Conservation (phyloP, 2,113 vertebrate species). For the Trachemys scripta region DNA sequence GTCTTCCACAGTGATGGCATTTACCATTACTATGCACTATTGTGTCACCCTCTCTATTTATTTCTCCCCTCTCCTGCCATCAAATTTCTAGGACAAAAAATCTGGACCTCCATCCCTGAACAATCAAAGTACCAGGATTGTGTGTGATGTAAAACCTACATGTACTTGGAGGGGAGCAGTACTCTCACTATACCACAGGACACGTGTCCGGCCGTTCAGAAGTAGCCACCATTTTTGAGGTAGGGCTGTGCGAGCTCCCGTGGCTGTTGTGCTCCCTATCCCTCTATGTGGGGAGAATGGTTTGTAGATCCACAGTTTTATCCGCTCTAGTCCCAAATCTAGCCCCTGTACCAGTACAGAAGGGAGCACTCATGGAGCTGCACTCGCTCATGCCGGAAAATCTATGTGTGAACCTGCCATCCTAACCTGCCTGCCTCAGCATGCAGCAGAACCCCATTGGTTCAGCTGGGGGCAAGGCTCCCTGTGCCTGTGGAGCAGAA, state of each 20-base stretch:
- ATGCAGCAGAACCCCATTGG: background rate
- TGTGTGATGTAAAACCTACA: background rate
- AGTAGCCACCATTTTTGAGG: background rate
- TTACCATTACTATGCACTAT: background rate
- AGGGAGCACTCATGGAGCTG: background rate
- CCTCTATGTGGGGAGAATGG: accelerated
- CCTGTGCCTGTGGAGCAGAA: background rate
- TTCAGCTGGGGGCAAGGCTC: background rate
- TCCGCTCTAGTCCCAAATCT: background rate
- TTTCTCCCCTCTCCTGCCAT: background rate
- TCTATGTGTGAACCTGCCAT: background rate
- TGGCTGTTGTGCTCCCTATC: background rate
- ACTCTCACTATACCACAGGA: background rate
- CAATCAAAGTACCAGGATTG: background rate
- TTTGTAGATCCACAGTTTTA: background rate
- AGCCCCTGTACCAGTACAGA: background rate
- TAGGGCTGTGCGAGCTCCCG: background rate
- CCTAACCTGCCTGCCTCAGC: accelerated
- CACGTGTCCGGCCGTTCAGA: background rate
- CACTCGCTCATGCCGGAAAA: background rate
- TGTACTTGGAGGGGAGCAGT: background rate
- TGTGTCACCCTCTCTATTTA: background rate
- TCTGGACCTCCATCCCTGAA: background rate
- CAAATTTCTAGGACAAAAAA: background rate
- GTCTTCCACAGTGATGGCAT: background rate